These are phyloP conservation scores for Hydrotaea diabolus DNA, from an alignment of 2,888 invertebrate genomes.

Conservation along the genomic window DNA sequence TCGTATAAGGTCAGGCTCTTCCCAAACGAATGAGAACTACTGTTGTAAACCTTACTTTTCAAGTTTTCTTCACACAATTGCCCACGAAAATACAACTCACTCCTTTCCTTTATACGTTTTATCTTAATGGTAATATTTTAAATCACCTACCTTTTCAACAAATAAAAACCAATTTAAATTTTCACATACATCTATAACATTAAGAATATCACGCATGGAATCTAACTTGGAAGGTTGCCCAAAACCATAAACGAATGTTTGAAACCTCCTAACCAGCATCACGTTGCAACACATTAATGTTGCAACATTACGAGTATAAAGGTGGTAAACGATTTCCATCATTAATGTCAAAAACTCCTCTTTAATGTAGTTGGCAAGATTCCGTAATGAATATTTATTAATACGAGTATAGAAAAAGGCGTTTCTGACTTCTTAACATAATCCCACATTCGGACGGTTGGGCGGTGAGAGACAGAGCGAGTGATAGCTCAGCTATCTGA, in stretches of 20 bases:
- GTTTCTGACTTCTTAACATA: slow-evolving; percentile 29
- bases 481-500: slow-evolving; percentile 9
- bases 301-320: too few species aligned
- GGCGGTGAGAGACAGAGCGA: not conserved
- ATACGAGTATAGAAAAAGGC: slow-evolving; percentile 45
- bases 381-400: slow-evolving; percentile 26
- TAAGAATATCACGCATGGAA: not conserved
- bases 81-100: too few species aligned
- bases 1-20: too few species aligned
- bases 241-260: not conserved
- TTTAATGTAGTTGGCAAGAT: slow-evolving; percentile 26
- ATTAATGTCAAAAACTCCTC: slow-evolving; percentile 38
- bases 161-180: too few species aligned
- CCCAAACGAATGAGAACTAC: too few species aligned
- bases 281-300: not conserved
- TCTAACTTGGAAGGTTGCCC: not conserved
- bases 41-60: too few species aligned
- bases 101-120: too few species aligned
- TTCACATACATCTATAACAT: too few species aligned
- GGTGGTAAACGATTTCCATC: not conserved
- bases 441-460: slow-evolving; percentile 57
- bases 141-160: too few species aligned
- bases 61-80: too few species aligned
- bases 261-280: not conserved
- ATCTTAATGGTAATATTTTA: too few species aligned